Base-by-base conservation (phyloP, 2,797 vertebrate genomes). In the Crotalus adamanteus region DNA sequence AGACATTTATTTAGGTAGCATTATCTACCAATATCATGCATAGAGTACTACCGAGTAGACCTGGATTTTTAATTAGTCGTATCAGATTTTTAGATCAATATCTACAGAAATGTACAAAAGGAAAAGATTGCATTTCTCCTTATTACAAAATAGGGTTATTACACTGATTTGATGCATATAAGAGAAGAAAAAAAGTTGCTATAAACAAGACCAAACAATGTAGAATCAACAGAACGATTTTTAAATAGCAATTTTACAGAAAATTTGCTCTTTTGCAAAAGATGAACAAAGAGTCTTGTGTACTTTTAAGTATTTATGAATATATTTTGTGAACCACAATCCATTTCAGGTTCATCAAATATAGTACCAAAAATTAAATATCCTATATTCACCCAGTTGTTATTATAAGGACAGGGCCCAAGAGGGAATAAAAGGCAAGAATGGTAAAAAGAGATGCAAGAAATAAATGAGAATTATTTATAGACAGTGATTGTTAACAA, bases 161-260 rank as follows among this genome's bases (percentile, higher is more conserved):
- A 73, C 93, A 56, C 31, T 89, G 5, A 88, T 6, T 90, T 92
- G 12, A 47, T 93, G 25, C 20, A 90, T 87, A 87, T 12, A 59
- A 4, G 25, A 91, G 47, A 88, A 4, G 20, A 86, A 93, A n/a
- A 37, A n/a, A 16, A 2, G 4, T 42, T 91, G 57, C 22, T 31
- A 90, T 51, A 53, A 25, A 56, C 16, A 16, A 56, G 28, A 28
- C 12, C 14, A 87, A 57, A 91, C 87, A 42, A 57, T 89, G 14
- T 59, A 53, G 42, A 92, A 47, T 18, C 20, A 56, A 26, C 3
- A 86, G 18, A 47, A 8, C 16, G 60, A 69, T 55, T 92, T 28
- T 69, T 92, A 93, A 94, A 78, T 47, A 83, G 73, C 73, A 47
- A 83, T 83, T 83, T 47, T 83, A 47, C 22, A 83, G 20, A 83